A percentile compares a stretch with the other conserved stretches of the same genome.
Evolutionary conservation across 1,140 invertebrate species (phyloP).

Genomic region (Ostrea denselamellosa): DNA sequence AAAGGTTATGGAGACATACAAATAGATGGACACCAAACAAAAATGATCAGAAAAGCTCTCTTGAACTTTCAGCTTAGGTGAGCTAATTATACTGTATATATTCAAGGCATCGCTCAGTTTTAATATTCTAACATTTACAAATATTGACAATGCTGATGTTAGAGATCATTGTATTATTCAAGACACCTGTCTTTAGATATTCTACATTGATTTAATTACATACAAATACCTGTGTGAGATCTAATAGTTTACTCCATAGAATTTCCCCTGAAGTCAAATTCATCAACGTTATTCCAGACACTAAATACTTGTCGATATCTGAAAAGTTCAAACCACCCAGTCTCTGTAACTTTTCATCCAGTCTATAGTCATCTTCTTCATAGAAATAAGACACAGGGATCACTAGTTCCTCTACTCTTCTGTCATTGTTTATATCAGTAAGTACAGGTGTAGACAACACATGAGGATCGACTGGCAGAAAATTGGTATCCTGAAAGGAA

Average conservation of each 20-base stretch:
- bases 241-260: slow-evolving; percentile 64
- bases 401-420: slow-evolving; percentile 67
- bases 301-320: slow-evolving; percentile 69
- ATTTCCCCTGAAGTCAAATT: slow-evolving; percentile 67
- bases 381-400: slow-evolving; percentile 73
- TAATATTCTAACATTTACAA: too few relatives aligned
- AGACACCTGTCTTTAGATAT: background rate
- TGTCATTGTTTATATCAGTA: slow-evolving; percentile 71
- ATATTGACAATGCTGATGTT: too few relatives aligned
- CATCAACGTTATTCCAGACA: slow-evolving; percentile 67
- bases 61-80: too few relatives aligned
- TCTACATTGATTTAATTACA: background rate
- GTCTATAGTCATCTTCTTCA: slow-evolving; percentile 71
- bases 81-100: too few relatives aligned
- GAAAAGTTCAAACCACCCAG: slow-evolving; percentile 54
- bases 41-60: too few relatives aligned
- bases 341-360: slow-evolving; percentile 58
- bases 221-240: slow-evolving; percentile 63
- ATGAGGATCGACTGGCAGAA: slow-evolving; percentile 69
- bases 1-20: too few relatives aligned
- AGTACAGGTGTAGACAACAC: slow-evolving; percentile 70
- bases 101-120: too few relatives aligned
- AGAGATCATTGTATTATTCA: too few relatives aligned
- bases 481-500: slow-evolving; percentile 59
- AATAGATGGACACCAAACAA: too few relatives aligned